Base-by-base conservation (phyloP, 2,888 invertebrate species). In the Ganaspis brasiliensis region DNA sequence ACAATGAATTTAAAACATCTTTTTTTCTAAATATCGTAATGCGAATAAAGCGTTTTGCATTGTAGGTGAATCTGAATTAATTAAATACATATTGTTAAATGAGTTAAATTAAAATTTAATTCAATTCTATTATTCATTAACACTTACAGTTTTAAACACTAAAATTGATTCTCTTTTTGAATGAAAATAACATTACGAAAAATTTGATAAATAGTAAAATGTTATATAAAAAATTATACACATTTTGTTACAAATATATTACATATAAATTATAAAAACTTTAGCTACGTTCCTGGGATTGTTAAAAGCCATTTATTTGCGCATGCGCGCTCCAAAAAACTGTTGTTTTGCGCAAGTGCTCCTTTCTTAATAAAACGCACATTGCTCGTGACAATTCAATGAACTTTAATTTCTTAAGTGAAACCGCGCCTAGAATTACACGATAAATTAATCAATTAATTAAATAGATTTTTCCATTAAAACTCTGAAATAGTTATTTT, bases 311-410 rank as follows among this genome's bases (percentile, higher is more conserved):
- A 4, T 35, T 9, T 2, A 40, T 2, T 12, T 40, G 52, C 52
- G 9, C 52, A 52, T 52, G 52, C 52, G 52, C 52, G 9, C 10
- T 6, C 19, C 2, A 40, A 40, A 40, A 10, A 10, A 40, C 14
- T 12, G 16, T n/a, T 52, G 3, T 52, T 52, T 52, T 52, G 19
- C 52, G 52, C 52, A 52, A 16, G n/a, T 19, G 52, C 19, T 10
- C 9, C 10, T 52, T 52, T 52, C 19, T 9, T 52, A 19, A 19
- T 16, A 52, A 52, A 52, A 52, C 52, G 52, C 19, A 52, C 52
- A 52, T 52, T 52, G 19, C 19, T 19, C 19, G 52, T 52, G 52
- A 52, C 19, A 52, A 52, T 52, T 52, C 8, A 52, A 52, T 52
- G 8, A n/a, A 4, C 52, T 19, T 52, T 52, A 52, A 52, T 52